A percentile compares a stretch with the other conserved stretches of the same genome.
These are phyloP conservation scores for Amazona guildingii DNA, from an alignment of 2,113 vertebrate genomes.

Conservation along the genomic window DNA sequence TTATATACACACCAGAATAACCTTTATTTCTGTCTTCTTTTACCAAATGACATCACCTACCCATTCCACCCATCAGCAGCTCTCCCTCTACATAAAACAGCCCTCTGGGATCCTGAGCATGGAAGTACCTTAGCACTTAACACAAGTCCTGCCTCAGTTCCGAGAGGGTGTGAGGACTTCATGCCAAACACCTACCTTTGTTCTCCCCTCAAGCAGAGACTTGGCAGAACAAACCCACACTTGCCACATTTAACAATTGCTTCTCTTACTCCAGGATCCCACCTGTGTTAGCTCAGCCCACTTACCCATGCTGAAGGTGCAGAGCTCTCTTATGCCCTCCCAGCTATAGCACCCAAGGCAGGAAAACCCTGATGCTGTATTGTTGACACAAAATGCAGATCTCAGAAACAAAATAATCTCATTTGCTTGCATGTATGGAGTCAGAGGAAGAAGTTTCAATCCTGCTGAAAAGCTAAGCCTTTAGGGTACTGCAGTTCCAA, in stretches of 20 bases:
- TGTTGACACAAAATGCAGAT: neutral
- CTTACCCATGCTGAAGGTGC: neutral
- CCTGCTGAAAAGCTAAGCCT: neutral
- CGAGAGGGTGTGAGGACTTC: neutral
- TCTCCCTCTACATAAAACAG: neutral
- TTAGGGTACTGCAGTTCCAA: neutral
- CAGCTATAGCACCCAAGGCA: neutral
- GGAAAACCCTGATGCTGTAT: neutral
- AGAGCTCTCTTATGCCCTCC: neutral
- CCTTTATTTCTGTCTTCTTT: neutral
- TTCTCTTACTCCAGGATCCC: neutral
- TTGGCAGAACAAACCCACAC: conserved; percentile 39
- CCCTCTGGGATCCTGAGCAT: neutral
- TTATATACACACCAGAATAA: neutral
- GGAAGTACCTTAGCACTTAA: neutral
- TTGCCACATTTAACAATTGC: neutral
- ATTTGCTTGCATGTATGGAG: neutral
- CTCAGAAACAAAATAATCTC: neutral
- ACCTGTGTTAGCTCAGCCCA: neutral
- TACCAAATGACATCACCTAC: neutral
- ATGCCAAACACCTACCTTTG: conserved; percentile 41
- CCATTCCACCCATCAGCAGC: neutral
- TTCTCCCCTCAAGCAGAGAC: neutral
- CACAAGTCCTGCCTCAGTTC: neutral
- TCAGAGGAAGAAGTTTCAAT: neutral